Conservation (phyloP, 1,140 invertebrate species). For the Antheraea pernyi region DNA sequence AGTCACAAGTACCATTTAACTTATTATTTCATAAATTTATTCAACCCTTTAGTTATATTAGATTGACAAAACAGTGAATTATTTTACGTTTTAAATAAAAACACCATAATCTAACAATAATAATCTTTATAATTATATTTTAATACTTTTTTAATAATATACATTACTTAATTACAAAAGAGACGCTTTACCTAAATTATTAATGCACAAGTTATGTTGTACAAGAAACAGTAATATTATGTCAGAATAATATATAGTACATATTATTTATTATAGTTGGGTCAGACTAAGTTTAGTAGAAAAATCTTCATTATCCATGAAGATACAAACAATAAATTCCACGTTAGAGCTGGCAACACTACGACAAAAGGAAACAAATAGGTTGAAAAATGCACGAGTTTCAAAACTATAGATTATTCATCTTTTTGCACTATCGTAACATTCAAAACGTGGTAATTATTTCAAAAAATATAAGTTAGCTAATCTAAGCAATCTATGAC, state of each 20-base stretch:
- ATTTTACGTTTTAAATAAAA: background rate
- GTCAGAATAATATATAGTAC: background rate
- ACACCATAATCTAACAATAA: background rate
- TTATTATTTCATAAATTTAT: background rate
- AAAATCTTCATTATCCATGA: background rate
- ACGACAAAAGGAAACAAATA: too few species aligned
- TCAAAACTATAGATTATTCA: too few species aligned
- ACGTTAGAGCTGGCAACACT: too few species aligned
- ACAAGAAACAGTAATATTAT: conserved; percentile 1
- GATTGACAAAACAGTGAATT: background rate
- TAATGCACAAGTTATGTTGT: background rate
- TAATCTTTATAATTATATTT: background rate
- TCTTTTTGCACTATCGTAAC: too few species aligned
- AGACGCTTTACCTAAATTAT: background rate
- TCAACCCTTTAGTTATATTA: background rate
- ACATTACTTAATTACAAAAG: background rate
- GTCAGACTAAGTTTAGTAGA: background rate
- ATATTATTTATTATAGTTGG: background rate
- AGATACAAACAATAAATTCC: too few species aligned
- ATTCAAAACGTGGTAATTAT: too few species aligned
- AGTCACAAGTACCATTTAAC: background rate
- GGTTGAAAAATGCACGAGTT: too few species aligned
- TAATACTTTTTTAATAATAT: background rate
- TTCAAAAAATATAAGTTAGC: too few species aligned
- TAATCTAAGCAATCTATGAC: too few species aligned